These are phyloP conservation scores for Macropodus opercularis DNA, from an alignment of 2,797 vertebrate species.

Conservation along the genomic window DNA sequence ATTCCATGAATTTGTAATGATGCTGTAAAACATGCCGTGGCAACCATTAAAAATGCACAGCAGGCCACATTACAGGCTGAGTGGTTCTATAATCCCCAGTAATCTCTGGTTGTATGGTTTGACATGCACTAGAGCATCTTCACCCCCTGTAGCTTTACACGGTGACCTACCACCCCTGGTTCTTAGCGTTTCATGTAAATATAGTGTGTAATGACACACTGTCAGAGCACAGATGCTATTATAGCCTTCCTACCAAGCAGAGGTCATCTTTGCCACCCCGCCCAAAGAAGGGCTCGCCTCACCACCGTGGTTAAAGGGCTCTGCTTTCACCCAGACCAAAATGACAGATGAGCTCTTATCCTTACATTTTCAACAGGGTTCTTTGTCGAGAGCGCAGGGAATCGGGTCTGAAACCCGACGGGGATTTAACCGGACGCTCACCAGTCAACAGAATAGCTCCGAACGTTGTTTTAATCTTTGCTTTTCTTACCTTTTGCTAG, in stretches of 20 bases:
- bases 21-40: constrained; percentile 57
- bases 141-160: constrained; percentile 59
- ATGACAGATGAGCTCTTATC: constrained; percentile 82
- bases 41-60: constrained; percentile 50
- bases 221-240: constrained; percentile 77
- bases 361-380: constrained; percentile 72
- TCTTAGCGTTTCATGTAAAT: constrained; percentile 80
- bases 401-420: constrained; percentile 53
- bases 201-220: constrained; percentile 83
- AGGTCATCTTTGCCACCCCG: constrained; percentile 80
- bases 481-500: constrained; percentile 12
- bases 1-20: constrained; percentile 51
- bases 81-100: constrained; percentile 58
- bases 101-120: constrained; percentile 59
- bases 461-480: constrained; percentile 16
- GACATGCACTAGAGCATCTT: constrained; percentile 59
- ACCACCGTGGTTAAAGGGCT: constrained; percentile 67
- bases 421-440: constrained; percentile 42
- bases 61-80: constrained; percentile 61
- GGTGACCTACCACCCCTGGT: constrained; percentile 70
- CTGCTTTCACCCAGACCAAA: constrained; percentile 81
- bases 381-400: constrained; percentile 58
- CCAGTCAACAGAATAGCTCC: constrained; percentile 54
- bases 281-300: constrained; percentile 73
- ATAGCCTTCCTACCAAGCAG: constrained; percentile 75